These are phyloP conservation scores for Plusia festucae DNA, from an alignment of 2,888 invertebrate genomes.

Conservation along the genomic window DNA sequence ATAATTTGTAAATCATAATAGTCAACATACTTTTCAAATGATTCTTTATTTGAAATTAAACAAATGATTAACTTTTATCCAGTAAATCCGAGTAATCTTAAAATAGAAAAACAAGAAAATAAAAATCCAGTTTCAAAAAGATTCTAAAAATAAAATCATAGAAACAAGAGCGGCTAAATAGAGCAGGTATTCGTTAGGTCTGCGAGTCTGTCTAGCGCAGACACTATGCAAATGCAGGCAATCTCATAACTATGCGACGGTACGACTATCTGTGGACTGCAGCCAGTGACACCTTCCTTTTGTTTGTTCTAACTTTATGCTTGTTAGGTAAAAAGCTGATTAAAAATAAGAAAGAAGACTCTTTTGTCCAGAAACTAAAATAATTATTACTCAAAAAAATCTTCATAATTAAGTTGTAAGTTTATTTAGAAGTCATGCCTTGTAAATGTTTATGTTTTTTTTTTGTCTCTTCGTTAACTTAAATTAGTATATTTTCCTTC, in stretches of 20 bases:
- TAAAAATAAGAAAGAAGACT: not conserved
- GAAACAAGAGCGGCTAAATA: constrained; percentile 33
- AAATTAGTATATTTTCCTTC: no score
- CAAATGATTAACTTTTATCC: no score
- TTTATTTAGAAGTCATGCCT: no score
- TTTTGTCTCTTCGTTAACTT: no score
- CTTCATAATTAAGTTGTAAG: no score
- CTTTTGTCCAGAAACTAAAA: not conserved
- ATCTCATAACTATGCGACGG: constrained; percentile 60
- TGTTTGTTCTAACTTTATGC: constrained; percentile 22
- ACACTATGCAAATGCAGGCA: constrained; percentile 62
- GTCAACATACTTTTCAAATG: no score
- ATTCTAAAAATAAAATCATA: constrained; percentile 33
- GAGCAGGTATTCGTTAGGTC: constrained; percentile 31
- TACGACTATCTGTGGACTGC: constrained; percentile 32
- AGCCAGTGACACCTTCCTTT: constrained; percentile 23
- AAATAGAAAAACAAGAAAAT: not conserved
- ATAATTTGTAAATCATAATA: no score
- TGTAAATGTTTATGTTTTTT: no score
- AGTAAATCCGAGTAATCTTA: no score
- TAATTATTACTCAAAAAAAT: no score
- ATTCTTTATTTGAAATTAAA: no score
- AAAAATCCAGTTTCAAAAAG: constrained; percentile 8
- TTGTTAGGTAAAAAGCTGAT: not conserved
- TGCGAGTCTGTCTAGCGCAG: constrained; percentile 34